Conservation (phyloP, 92 coral and sea anemone genomes). For the Zoanthus solanderi region DNA sequence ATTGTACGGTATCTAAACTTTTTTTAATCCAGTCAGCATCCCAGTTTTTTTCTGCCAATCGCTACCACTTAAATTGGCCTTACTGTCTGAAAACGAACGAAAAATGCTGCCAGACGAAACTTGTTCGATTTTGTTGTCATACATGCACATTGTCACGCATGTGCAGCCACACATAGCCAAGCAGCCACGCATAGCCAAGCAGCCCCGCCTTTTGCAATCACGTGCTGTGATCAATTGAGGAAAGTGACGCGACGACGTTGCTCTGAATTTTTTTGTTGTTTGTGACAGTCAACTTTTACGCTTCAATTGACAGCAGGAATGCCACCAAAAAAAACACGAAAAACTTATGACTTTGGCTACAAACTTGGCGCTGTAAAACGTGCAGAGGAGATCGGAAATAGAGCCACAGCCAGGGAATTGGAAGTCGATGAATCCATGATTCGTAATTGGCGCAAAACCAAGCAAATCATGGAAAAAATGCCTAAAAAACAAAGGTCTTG, state of each 20-base stretch:
- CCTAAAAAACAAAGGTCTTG: constrained; percentile 26
- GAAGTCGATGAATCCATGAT: constrained; percentile 34
- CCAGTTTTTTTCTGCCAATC: constrained; percentile 27
- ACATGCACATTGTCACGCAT: not conserved
- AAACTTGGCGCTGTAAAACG: constrained; percentile 41
- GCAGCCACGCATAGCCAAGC: constrained; percentile 23
- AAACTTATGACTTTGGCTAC: constrained; percentile 35
- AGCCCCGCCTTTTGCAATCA: constrained; percentile 21
- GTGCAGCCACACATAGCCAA: constrained; percentile 13
- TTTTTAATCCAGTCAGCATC: not conserved
- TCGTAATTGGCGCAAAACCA: constrained; percentile 48
- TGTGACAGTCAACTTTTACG: not conserved
- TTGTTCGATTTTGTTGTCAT: constrained; percentile 40
- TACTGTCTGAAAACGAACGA: not conserved
- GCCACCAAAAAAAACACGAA: constrained; percentile 47
- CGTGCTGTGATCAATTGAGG: constrained; percentile 41
- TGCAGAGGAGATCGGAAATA: constrained; percentile 42
- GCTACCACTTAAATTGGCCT: not conserved
- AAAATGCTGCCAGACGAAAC: constrained; percentile 31
- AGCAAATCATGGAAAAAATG: constrained; percentile 44
- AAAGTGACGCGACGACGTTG: not conserved
- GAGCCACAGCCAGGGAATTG: constrained; percentile 44
- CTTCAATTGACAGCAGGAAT: constrained; percentile 26
- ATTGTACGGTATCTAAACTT: not conserved
- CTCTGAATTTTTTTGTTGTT: constrained; percentile 20